Base-by-base conservation (phyloP, 2,888 invertebrate species). In the Timandra comae region DNA sequence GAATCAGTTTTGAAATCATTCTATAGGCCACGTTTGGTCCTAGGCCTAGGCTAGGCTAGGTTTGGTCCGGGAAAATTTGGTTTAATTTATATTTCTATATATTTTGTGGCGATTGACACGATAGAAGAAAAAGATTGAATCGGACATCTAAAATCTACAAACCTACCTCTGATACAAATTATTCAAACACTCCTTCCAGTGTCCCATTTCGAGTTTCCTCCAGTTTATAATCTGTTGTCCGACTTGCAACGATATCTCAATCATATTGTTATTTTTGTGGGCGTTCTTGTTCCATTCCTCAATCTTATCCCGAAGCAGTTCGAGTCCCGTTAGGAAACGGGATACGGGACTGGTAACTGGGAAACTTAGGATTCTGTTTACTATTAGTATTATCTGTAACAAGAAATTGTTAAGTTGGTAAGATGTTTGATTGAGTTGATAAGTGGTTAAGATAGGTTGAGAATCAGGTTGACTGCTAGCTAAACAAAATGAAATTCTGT, bases 241-340 rank as follows among this genome's bases (percentile, higher is more conserved):
- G 1, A 99, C 85, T 13, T 88, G 87, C 13, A 90, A 72, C n/a
- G 95, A 90, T 38, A 93, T 88, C 0, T 89, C 87, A 0, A 90
- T 87, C 57, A 99, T 78, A 43, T 95, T 95, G 38, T 98, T 95
- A 3, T 92, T 93, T 46, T 89, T 90, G 56, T 96, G 95, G 0
- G 98, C 97, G 49, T 94, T 93, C 53, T 92, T 91, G 68, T 98
- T 96, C 98, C 98, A 98, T 56, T 96, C 93, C 45, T 96, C 90
- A 30, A 94, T 87, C 56, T 94, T 93, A 41, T 92, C 91, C 1
- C 98, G 84, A 1, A 99, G 79, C 28, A 97, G 82, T 72, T 99
- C 99, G 31, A 99, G 85, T 0, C 98, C 98, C 0, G 94, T 93
- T 1, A 97, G 88, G 61, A 96, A 96, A 46, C 96, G 91, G 38